Base-by-base conservation (phyloP, 2,888 invertebrate genomes). In the Dorcus hopei region DNA sequence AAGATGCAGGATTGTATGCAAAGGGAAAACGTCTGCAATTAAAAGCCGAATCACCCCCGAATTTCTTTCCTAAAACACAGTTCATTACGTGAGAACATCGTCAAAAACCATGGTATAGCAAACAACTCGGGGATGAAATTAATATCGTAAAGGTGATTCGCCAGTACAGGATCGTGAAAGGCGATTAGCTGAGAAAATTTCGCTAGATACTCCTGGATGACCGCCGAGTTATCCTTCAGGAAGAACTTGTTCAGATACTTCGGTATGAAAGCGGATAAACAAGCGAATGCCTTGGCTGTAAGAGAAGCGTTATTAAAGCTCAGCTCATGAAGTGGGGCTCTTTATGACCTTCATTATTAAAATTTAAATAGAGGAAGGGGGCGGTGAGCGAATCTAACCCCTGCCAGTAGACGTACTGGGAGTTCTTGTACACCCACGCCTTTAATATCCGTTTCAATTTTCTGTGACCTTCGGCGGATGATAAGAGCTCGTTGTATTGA, bases 391-490 rank as follows among this genome's bases (percentile, higher is more conserved):
- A 99, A 80, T 99, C 99, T 56, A 99, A 80, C 0, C 99, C 99
- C 80, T 99, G 99, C 99, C 99, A 99, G 79, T 99, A 99, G 1
- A 99, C 99, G 72, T 97, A 98, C 72, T 96, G 89, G 0, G 93
- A 90, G 81, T 97, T 95, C 59, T 91, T 90, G 8, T 91, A 85
- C 3, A 99, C 90, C 98, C 98, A 98, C 0, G 98, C 97, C 79
- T 99, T 99, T 1, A 99, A 81, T 58, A 99, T 83, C 49, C 97
- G 83, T 76, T 96, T 95, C 61, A 99, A 84, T 72, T 96, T 94
- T 54, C 84, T 83, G 74, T 99, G 99, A 0, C 97, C 98, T 54
- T 91, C 90, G 0, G 92, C 88, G 0, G 98, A 98, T 8, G 97
- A 95, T 11, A 99, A 82, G 58, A 98, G 80, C 81, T 97, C 97